Percentiles rank a stretch among this genome's conserved stretches.
Evolutionary conservation across 2,113 vertebrate genomes (phyloP).

Genomic region (Gopherus evgoodei): DNA sequence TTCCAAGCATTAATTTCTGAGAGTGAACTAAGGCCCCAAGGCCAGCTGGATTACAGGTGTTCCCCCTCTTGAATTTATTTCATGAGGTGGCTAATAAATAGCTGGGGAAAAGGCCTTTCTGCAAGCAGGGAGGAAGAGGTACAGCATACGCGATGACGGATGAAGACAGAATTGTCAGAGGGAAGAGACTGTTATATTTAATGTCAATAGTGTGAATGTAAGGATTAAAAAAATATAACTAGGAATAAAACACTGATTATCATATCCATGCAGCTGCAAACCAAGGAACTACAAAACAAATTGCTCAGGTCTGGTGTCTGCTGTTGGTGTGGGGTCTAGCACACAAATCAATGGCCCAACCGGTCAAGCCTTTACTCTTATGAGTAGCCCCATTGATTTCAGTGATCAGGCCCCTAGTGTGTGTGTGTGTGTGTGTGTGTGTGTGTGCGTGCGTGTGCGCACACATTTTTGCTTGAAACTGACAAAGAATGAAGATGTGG

Average conservation of each 20-base stretch:
- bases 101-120: neutral
- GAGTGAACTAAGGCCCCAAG: neutral
- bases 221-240: neutral
- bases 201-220: neutral
- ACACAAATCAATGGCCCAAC: neutral
- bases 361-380: neutral
- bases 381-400: neutral
- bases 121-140: neutral
- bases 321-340: neutral
- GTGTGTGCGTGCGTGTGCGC: fast-evolving
- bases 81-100: neutral
- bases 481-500: neutral
- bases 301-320: neutral
- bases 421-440: neutral
- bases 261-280: neutral
- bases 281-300: neutral
- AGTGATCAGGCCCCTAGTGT: neutral
- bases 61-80: neutral
- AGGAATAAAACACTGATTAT: neutral
- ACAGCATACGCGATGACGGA: neutral
- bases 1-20: neutral
- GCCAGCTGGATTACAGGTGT: neutral
- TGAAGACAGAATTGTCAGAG: neutral
- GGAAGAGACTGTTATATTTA: neutral
- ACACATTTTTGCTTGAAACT: neutral